These are phyloP conservation scores for Chaetophractus vellerosus DNA, from an alignment of 2,797 vertebrate genomes.

Conservation along the genomic window DNA sequence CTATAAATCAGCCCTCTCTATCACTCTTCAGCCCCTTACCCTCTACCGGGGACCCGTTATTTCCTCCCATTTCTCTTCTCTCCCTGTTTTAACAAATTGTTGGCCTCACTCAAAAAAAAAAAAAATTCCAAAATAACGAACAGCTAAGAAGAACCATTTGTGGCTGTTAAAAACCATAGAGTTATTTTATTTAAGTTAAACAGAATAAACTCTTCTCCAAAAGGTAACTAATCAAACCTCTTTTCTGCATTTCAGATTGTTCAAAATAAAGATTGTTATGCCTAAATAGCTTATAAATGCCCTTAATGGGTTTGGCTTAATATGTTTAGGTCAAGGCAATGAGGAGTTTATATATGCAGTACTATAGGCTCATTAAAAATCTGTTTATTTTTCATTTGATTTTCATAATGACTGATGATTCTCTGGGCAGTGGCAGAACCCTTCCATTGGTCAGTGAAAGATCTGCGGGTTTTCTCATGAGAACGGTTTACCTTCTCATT, in stretches of 20 bases:
- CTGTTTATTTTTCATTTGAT: neutral
- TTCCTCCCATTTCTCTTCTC: too few relatives aligned
- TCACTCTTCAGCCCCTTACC: too few relatives aligned
- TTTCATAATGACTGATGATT: neutral
- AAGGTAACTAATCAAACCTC: slow-evolving; percentile 26
- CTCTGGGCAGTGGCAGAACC: neutral
- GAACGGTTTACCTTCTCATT: neutral
- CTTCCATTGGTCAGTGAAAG: neutral
- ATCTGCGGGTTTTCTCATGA: neutral
- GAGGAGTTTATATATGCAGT: neutral
- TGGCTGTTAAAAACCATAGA: neutral
- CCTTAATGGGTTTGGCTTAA: slow-evolving; percentile 14
- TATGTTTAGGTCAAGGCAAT: neutral
- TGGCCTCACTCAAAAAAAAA: too few relatives aligned
- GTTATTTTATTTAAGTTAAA: slow-evolving; percentile 56
- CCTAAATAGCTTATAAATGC: neutral
- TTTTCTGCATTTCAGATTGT: neutral
- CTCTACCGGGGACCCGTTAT: too few relatives aligned
- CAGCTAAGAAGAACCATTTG: neutral
- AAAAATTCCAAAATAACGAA: neutral
- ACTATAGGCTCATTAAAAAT: neutral
- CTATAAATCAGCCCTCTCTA: too few relatives aligned
- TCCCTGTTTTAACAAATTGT: too few relatives aligned
- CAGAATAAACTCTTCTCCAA: slow-evolving; percentile 10
- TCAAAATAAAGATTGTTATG: slow-evolving; percentile 28